Base-by-base conservation (phyloP, 1,140 invertebrate species). In the Cyphomyrmex costatus region DNA sequence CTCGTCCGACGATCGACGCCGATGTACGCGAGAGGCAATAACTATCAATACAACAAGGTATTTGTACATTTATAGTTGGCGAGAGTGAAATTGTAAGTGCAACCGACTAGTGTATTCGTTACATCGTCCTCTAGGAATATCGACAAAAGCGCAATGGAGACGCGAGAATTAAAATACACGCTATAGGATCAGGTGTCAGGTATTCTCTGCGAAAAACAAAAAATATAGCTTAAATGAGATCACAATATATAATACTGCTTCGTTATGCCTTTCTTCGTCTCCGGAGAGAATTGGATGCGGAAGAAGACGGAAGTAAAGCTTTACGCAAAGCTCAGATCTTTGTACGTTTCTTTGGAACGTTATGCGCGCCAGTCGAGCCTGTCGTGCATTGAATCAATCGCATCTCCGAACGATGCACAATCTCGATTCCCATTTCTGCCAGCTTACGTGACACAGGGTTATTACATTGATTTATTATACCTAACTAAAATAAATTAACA, bases 171-270 rank as follows among this genome's bases (percentile, higher is more conserved):
- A 74, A 14, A 74, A 73, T 33, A 56, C 21, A 30, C 60, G 36
- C 24, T n/a, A 46, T 27, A 80, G 65, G 36, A 73, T 74, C 36
- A 53, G 19, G 21, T 12, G 30, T 33, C 60, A 53, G 36, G 27
- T 74, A 74, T 73, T 83, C 53, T 46, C 53, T 83, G 68, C 53
- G 30, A 56, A 70, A 42, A 70, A 68, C 16, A 70, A 21, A 46
- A 46, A 68, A 49, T 7, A 6, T 12, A 73, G 24, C 10, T 73
- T 84, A 65, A 24, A 90, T 63, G 89, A 93, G 91, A 94, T 94
- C 93, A 94, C 93, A 94, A 92, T 78, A 65, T 84, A 92, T 94
- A 94, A 94, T 94, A 94, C 93, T 94, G 93, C 86, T 94, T 92
- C 86, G 91, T 89, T 92, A 89, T 78, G 63, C 70, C 51, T 79